Conservation (phyloP, 2,113 vertebrate species). For the Heteronetta atricapilla region DNA sequence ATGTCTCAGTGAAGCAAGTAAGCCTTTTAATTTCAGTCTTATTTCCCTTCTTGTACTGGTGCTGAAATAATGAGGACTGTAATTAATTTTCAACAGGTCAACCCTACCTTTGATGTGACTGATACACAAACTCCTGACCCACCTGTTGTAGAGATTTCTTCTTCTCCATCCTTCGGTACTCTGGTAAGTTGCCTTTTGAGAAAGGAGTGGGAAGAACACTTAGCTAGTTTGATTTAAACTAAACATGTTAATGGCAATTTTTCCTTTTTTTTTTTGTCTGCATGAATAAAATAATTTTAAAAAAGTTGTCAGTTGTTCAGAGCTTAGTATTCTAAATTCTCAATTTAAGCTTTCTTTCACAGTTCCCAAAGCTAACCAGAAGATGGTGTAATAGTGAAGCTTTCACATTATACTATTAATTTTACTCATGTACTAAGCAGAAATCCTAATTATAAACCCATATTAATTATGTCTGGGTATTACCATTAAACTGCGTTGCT, state of each 20-base stretch:
- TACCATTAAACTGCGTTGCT: not conserved
- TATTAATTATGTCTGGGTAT: not conserved
- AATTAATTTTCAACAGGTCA: constrained; percentile 77
- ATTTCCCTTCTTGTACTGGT: not conserved
- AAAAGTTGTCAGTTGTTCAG: rapidly evolving
- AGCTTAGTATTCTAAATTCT: not conserved
- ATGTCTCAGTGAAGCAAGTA: not conserved
- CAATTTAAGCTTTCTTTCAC: not conserved
- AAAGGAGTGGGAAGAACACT: not conserved
- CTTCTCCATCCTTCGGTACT: constrained; percentile 38
- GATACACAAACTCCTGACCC: constrained; percentile 82
- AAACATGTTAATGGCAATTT: not conserved
- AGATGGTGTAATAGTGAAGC: constrained; percentile 47
- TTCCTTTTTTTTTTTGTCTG: not conserved
- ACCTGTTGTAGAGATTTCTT: constrained; percentile 77
- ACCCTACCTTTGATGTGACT: constrained; percentile 77
- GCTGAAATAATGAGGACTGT: not conserved
- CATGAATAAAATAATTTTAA: not conserved
- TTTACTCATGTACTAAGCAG: not conserved
- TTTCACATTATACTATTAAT: not conserved
- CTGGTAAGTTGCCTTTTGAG: constrained; percentile 65
- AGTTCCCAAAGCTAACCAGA: constrained; percentile 27
- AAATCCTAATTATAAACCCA: not conserved
- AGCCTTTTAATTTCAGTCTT: not conserved
- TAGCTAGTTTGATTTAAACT: not conserved